A percentile compares a stretch with the other conserved stretches of the same genome.
These are phyloP conservation scores for Pollicipes pollicipes DNA, from an alignment of 1,140 invertebrate species.

Conservation along the genomic window DNA sequence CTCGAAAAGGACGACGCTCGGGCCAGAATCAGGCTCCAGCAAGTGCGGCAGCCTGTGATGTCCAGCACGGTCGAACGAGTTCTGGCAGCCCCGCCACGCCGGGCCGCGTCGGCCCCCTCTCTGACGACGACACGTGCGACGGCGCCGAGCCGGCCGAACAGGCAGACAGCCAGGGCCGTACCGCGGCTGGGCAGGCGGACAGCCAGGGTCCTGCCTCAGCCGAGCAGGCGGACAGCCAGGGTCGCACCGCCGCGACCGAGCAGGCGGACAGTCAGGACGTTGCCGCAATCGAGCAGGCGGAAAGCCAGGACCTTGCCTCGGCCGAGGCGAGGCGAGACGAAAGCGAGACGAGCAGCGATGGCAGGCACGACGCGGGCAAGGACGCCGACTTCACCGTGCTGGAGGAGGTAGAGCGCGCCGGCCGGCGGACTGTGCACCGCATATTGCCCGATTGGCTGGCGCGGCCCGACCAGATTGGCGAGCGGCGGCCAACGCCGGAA, in stretches of 20 bases:
- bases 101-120: too few species aligned
- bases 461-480: slow-evolving; percentile 53
- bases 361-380: too few species aligned
- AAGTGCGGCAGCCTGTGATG: background rate
- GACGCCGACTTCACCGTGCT: background rate
- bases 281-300: background rate
- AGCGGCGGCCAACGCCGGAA: slow-evolving; percentile 41
- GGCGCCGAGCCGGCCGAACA: background rate
- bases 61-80: too few species aligned
- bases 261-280: background rate
- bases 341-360: too few species aligned
- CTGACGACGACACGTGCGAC: background rate
- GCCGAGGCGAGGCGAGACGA: too few species aligned
- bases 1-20: background rate
- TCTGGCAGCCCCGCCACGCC: too few species aligned
- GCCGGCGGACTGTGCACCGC: slow-evolving; percentile 35
- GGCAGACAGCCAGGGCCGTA: background rate
- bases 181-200: background rate
- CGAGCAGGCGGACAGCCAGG: background rate
- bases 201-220: too few species aligned
- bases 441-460: slow-evolving; percentile 71
- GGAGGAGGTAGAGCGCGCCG: background rate
- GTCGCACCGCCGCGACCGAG: background rate
- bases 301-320: too few species aligned
- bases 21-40: background rate